Base-by-base conservation (phyloP, 2,888 invertebrate genomes). In the Tolmerus cingulatus region DNA sequence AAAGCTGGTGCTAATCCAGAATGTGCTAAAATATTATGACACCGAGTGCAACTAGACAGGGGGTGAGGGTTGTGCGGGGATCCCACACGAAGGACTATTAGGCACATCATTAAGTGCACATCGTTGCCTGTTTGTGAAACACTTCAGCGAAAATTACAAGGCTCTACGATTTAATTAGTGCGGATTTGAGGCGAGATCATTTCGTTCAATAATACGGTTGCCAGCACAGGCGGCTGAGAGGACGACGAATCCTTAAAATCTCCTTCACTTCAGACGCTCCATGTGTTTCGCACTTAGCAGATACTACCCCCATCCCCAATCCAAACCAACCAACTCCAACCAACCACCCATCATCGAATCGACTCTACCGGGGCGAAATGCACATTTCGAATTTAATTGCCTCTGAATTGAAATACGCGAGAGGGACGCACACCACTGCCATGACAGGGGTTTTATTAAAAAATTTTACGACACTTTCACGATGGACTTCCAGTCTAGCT, bases 131-230 rank as follows among this genome's bases (percentile, higher is more conserved):
- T 81, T 81, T 81, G 81, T 55, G 30, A 37, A 81, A 55, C 81
- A 81, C 81, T 81, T 23, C 55, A 55, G 55, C 55, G 81, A 27
- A 81, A 81, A 81, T 81, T 81, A 55, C 81, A 19, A 34, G 81
- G 81, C 81, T 55, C 55, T 81, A 34, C 30, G 55, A 55, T 81
- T 81, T 81, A 81, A 81, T 81, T 81, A 81, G 55, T 81, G 81
- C 81, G 55, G 81, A 81, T 81, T 81, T 81, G 81, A 81, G 81
- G 81, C 55, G 81, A 81, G 40, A 55, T 81, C 55, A 81, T 66
- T 81, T 55, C 81, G 30, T 27, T 55, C 81, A 81, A 51, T 81
- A 81, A 46, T 30, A 76, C 37, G 78, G 19, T 40, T 43, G 46
- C 43, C 43, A 19, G 43, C 43, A 23, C 1, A 8, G 1, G 0